A percentile compares a stretch with the other conserved stretches of the same genome.
Conservation (phyloP, 2,888 invertebrate species). For the Embidobia sp. region DNA sequence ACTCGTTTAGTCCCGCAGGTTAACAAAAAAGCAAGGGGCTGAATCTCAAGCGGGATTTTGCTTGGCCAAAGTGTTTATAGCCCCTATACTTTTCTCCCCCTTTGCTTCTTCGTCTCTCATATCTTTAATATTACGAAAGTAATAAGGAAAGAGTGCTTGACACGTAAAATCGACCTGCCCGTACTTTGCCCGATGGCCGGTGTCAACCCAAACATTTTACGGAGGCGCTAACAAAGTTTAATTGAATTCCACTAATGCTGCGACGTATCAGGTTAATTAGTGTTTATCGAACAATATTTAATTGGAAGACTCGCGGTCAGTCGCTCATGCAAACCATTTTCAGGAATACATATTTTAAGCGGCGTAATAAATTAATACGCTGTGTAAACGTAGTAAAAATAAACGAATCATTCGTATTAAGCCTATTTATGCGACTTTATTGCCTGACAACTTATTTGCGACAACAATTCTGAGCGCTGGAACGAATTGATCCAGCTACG, state of each 20-base stretch:
- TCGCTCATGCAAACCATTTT: slow-evolving; percentile 18
- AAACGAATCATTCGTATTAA: too few relatives aligned
- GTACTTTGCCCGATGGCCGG: too few relatives aligned
- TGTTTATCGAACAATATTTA: slow-evolving; percentile 40
- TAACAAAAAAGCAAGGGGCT: slow-evolving; percentile 74
- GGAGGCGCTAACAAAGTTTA: slow-evolving; percentile 15
- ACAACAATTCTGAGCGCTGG: too few relatives aligned
- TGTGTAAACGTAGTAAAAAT: neutral
- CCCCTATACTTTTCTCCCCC: slow-evolving; percentile 65
- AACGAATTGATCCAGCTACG: too few relatives aligned
- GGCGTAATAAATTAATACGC: neutral
- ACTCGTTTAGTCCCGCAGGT: slow-evolving; percentile 80
- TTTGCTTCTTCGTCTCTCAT: slow-evolving; percentile 37
- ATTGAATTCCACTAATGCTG: slow-evolving; percentile 19
- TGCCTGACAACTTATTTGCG: neutral
- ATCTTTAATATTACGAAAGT: slow-evolving; percentile 52
- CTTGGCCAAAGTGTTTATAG: slow-evolving; percentile 75
- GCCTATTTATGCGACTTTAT: neutral
- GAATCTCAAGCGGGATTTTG: slow-evolving; percentile 70
- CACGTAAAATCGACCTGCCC: too few relatives aligned
- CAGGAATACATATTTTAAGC: slow-evolving; percentile 11
- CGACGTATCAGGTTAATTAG: slow-evolving; percentile 43
- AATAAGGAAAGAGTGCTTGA: slow-evolving; percentile 48
- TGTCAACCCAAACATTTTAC: too few relatives aligned
- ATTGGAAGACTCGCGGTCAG: slow-evolving; percentile 16